Conservation (phyloP, 2,113 vertebrate genomes). For the Mola mola region DNA sequence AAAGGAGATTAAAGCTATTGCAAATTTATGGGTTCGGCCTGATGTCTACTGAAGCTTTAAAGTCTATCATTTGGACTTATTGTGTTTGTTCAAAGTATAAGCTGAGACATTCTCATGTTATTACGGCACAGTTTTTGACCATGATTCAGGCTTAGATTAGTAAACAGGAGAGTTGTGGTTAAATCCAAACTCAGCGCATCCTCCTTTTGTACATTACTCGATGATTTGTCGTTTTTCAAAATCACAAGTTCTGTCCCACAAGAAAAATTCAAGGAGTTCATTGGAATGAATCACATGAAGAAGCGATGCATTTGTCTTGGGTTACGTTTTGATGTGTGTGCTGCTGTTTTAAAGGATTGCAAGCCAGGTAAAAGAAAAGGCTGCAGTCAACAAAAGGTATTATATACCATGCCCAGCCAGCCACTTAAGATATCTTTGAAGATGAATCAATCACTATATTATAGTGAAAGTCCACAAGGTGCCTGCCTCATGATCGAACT, state of each 20-base stretch:
- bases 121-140: constrained; percentile 42
- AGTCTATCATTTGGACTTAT: constrained; percentile 64
- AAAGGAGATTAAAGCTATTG: constrained; percentile 57
- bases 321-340: constrained; percentile 74
- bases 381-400: constrained; percentile 78
- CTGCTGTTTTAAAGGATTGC: constrained; percentile 76
- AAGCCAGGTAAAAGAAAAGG: constrained; percentile 69
- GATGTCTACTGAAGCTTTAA: constrained; percentile 47
- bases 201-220: constrained; percentile 35
- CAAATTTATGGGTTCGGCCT: constrained; percentile 36
- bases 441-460: constrained; percentile 90
- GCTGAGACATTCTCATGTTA: constrained; percentile 52
- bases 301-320: constrained; percentile 63
- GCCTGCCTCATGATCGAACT: constrained; percentile 84
- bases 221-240: constrained; percentile 62
- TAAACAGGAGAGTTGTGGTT: constrained; percentile 36
- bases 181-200: constrained; percentile 29
- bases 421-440: constrained; percentile 88
- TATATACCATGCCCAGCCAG: constrained; percentile 78
- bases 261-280: constrained; percentile 57
- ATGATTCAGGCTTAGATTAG: constrained; percentile 50
- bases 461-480: constrained; percentile 87
- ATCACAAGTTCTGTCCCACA: constrained; percentile 61
- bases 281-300: constrained; percentile 67
- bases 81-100: constrained; percentile 72